phyloP scores from a whole-genome alignment of 1,140 invertebrate genomes.

The Bombus sylvicola region DNA sequence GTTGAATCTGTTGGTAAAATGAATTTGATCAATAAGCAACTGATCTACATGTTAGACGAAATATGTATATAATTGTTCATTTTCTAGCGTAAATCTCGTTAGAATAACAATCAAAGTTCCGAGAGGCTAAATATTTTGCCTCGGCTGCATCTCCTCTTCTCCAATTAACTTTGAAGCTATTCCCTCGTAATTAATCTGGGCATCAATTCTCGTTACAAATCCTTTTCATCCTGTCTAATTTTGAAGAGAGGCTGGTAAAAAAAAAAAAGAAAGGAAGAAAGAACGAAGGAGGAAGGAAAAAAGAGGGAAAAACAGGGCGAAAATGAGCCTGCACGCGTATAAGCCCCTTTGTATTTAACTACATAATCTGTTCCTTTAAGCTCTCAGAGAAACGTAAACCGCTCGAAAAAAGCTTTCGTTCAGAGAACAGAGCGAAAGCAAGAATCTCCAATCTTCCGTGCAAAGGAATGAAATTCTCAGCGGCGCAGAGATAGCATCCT shows the following conservation, averaged over 20 bases:
- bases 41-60: too few relatives aligned
- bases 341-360: background rate
- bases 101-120: conserved; percentile 4
- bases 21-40: background rate
- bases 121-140: background rate
- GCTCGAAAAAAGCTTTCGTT: background rate
- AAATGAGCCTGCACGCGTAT: background rate
- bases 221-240: conserved; percentile 12
- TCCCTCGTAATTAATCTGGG: background rate
- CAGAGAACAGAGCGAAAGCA: background rate
- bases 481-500: too few relatives aligned
- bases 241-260: background rate
- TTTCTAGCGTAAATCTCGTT: background rate
- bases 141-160: background rate
- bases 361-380: background rate
- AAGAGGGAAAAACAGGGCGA: background rate
- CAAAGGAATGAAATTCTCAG: conserved; percentile 14
- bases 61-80: background rate
- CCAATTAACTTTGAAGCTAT: background rate
- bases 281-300: too few relatives aligned
- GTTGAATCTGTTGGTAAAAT: background rate
- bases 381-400: background rate
- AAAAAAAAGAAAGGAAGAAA: background rate
- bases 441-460: conserved; percentile 5
- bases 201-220: conserved; percentile 18